phyloP scores from a whole-genome alignment of 1,140 invertebrate genomes.

The Hirudo medicinalis region DNA sequence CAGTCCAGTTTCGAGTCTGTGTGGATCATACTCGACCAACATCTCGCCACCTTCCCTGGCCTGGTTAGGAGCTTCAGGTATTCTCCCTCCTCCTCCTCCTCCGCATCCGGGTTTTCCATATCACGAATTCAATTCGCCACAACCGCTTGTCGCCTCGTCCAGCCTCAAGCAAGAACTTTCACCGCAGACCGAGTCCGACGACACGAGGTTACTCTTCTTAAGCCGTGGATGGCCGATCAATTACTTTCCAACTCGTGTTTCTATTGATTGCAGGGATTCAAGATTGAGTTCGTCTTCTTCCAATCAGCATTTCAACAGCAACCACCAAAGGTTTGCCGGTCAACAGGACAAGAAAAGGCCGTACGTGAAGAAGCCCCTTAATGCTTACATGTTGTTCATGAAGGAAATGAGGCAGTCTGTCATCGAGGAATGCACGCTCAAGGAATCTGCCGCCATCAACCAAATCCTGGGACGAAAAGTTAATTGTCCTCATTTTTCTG shows the following conservation, averaged over 20 bases:
- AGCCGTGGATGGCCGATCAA: too few species aligned
- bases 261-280: not conserved
- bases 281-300: not conserved
- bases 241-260: too few species aligned
- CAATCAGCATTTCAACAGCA: slow-evolving; percentile 2
- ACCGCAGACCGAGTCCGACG: not conserved
- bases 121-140: slow-evolving; percentile 6
- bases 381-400: slow-evolving; percentile 99
- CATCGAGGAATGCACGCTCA: slow-evolving; percentile 85
- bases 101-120: slow-evolving; percentile 8
- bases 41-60: slow-evolving; percentile 11
- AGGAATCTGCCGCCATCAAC: slow-evolving; percentile 93
- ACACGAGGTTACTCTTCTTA: not conserved
- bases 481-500: not conserved
- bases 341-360: slow-evolving; percentile 32
- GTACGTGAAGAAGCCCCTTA: slow-evolving; percentile 94
- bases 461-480: slow-evolving; percentile 90
- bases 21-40: slow-evolving; percentile 13
- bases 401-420: slow-evolving; percentile 94
- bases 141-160: not conserved
- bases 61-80: slow-evolving; percentile 18
- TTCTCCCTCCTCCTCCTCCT: slow-evolving; percentile 13
- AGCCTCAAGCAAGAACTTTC: slow-evolving; percentile 6
- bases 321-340: slow-evolving; percentile 4
- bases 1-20: slow-evolving; percentile 8